phyloP scores from a whole-genome alignment of 2,113 vertebrate species.

The Azemiops feae region DNA sequence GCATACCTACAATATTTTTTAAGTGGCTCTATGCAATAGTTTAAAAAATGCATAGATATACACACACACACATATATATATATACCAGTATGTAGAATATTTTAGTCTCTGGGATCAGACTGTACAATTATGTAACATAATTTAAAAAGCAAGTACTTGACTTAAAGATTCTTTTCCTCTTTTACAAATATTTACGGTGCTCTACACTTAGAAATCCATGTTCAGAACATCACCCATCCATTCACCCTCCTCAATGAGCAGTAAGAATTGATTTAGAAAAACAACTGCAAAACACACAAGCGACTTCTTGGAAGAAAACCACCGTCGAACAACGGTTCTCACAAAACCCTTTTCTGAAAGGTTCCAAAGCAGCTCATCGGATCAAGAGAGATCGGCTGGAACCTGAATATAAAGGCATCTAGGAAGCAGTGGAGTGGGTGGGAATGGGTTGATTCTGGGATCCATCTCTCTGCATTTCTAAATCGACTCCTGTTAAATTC shows the following conservation, averaged over 20 bases:
- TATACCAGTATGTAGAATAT: conserved; percentile 57
- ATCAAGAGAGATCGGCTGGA: background rate
- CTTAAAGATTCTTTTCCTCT: conserved; percentile 64
- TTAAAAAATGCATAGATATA: conserved; percentile 56
- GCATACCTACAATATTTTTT: conserved; percentile 9
- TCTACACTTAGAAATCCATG: conserved; percentile 61
- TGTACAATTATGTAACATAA: conserved; percentile 66
- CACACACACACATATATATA: too few relatives aligned
- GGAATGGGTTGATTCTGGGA: background rate
- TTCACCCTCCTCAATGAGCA: conserved; percentile 53
- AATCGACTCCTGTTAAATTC: background rate
- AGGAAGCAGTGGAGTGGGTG: background rate
- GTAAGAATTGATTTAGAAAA: conserved; percentile 50
- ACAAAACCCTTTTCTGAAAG: background rate
- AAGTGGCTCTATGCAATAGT: conserved; percentile 35
- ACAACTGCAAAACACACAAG: conserved; percentile 37
- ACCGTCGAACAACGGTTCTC: conserved; percentile 39
- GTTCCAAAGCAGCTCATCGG: conserved; percentile 2
- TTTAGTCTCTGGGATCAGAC: conserved; percentile 65
- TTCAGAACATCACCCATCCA: conserved; percentile 43
- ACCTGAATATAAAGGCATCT: background rate
- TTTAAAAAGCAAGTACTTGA: conserved; percentile 70
- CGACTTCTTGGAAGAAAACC: conserved; percentile 46
- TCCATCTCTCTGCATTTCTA: fast-evolving
- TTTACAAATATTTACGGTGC: conserved; percentile 70